Evolutionary conservation across 2,797 vertebrate species (phyloP).

Genomic region (Syngnathus acus): DNA sequence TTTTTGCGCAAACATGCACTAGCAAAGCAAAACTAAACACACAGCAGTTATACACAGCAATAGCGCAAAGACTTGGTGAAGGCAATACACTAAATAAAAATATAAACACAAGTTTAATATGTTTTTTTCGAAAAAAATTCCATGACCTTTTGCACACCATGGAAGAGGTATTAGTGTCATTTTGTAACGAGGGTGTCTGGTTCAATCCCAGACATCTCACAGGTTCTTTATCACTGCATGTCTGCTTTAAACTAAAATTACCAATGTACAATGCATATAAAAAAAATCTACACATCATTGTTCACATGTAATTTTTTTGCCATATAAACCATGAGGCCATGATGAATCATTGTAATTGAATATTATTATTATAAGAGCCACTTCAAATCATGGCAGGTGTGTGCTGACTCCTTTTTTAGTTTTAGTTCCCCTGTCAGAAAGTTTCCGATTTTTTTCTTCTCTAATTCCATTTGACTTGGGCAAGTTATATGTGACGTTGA

Average conservation of each 20-base stretch:
- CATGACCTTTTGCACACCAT: background rate
- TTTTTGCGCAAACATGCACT: constrained; percentile 15
- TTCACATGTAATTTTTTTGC: background rate
- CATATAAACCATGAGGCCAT: background rate
- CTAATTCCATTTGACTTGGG: too few species aligned
- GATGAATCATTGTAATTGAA: background rate
- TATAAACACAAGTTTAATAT: background rate
- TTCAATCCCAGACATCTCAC: background rate
- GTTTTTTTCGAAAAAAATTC: background rate
- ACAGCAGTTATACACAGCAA: constrained; percentile 15
- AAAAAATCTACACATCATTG: background rate
- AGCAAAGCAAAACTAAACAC: constrained; percentile 16
- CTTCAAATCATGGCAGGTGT: background rate
- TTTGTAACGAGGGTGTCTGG: background rate
- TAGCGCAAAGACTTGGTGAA: background rate
- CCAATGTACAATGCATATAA: background rate
- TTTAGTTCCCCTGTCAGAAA: too few species aligned
- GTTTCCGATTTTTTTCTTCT: too few species aligned
- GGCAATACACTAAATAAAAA: constrained; percentile 4
- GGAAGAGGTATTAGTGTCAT: background rate
- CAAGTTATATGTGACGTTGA: too few species aligned
- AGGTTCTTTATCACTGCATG: background rate
- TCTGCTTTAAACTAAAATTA: background rate
- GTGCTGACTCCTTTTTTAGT: background rate
- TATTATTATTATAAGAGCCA: background rate